These are phyloP conservation scores for Pongo abelii DNA, from an alignment of 2,113 vertebrate genomes.

Conservation along the genomic window DNA sequence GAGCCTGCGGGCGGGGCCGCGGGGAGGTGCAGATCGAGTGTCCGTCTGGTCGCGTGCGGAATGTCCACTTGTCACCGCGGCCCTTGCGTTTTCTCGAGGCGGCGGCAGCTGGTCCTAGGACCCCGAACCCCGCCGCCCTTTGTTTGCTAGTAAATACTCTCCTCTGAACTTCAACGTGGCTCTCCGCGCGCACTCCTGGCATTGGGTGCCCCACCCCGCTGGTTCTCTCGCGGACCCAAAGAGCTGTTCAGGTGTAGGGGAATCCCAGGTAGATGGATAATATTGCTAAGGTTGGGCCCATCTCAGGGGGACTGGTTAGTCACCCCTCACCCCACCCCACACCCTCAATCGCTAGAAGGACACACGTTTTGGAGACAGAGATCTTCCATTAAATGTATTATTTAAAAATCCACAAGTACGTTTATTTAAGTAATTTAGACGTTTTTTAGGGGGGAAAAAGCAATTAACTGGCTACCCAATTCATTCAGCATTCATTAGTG, in stretches of 20 bases:
- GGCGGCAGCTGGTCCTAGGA: conserved; percentile 19
- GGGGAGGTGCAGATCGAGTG: not conserved
- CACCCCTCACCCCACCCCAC: accelerated
- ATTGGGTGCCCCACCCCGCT: not conserved
- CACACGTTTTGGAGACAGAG: not conserved
- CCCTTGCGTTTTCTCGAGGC: not conserved
- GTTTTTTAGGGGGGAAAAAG: not conserved
- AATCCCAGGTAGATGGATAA: not conserved
- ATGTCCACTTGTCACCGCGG: conserved; percentile 48
- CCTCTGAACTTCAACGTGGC: not conserved
- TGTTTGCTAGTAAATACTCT: not conserved
- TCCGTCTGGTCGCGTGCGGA: not conserved
- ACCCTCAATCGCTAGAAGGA: not conserved
- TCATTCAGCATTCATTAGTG: not conserved
- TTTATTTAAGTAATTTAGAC: not conserved
- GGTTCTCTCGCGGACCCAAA: not conserved
- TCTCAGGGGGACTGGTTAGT: not conserved
- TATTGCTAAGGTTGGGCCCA: not conserved
- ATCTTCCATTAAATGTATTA: not conserved
- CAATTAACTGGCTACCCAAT: not conserved
- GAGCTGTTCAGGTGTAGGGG: too few species aligned
- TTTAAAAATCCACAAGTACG: not conserved
- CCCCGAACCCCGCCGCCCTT: not conserved
- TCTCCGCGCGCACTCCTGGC: not conserved
- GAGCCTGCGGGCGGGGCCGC: not conserved